Percentiles rank a stretch among this genome's conserved stretches.
Conservation (phyloP, 2,797 vertebrate species). For the Aythya fuligula region DNA sequence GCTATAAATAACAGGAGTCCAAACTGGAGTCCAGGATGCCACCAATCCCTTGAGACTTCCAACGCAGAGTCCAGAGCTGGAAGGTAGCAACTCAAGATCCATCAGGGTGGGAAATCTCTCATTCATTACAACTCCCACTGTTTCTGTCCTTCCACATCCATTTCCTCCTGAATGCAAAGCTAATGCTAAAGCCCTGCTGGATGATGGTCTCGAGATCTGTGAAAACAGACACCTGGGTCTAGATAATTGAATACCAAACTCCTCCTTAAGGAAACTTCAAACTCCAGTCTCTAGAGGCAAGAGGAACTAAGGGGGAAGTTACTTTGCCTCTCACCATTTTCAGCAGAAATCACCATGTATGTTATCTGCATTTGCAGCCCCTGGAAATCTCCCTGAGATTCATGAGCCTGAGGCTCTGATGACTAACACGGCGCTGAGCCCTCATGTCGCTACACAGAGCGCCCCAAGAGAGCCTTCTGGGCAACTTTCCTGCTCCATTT, state of each 20-base stretch:
- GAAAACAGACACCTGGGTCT: not conserved
- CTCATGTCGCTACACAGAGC: not conserved
- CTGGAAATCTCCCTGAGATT: constrained; percentile 41
- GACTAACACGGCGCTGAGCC: not conserved
- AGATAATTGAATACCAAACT: constrained; percentile 18
- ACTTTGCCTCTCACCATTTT: not conserved
- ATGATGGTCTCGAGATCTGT: not conserved
- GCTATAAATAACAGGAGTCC: not conserved
- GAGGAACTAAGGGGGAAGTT: not conserved
- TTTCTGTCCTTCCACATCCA: not conserved
- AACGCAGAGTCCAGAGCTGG: not conserved
- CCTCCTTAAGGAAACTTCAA: constrained; percentile 14
- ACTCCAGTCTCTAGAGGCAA: not conserved
- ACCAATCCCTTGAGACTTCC: not conserved
- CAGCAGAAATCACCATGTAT: not conserved
- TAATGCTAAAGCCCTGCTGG: not conserved
- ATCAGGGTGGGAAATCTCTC: not conserved
- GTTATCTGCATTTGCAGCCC: constrained; percentile 46
- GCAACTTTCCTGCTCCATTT: not conserved
- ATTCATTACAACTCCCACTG: not conserved
- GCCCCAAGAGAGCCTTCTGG: not conserved
- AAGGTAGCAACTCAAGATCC: not conserved
- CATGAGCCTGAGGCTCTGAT: constrained; percentile 24
- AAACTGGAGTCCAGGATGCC: not conserved
- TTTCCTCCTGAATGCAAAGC: not conserved